Evolutionary conservation across 2,888 invertebrate species (phyloP).

Genomic region (Pachymerium ferrugineum): DNA sequence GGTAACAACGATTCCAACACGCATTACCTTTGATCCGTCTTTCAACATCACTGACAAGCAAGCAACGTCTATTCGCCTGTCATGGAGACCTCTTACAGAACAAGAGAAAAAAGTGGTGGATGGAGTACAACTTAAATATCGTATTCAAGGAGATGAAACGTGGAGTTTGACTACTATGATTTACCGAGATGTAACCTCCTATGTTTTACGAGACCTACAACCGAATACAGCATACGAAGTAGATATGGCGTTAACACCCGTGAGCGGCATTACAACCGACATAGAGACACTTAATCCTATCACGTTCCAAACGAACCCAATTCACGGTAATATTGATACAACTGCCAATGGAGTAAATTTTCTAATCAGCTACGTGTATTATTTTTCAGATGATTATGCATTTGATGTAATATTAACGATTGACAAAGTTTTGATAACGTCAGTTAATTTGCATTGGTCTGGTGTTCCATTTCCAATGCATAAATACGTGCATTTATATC

Average conservation of each 20-base stretch:
- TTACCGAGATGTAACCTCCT: slow-evolving; percentile 71
- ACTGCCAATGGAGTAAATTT: neutral
- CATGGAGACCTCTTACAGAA: slow-evolving; percentile 75
- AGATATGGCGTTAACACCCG: slow-evolving; percentile 75
- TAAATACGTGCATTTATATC: slow-evolving; percentile 81
- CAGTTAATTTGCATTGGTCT: slow-evolving; percentile 72
- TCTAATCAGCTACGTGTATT: neutral
- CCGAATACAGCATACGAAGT: slow-evolving; percentile 75
- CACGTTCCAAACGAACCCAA: slow-evolving; percentile 65
- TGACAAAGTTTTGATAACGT: slow-evolving; percentile 66
- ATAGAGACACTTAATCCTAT: slow-evolving; percentile 65
- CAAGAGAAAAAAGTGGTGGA: slow-evolving; percentile 78
- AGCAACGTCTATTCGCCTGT: slow-evolving; percentile 68
- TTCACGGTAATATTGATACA: slow-evolving; percentile 54
- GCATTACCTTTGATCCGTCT: slow-evolving; percentile 65
- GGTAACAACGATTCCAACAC: slow-evolving; percentile 56
- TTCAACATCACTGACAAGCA: slow-evolving; percentile 68
- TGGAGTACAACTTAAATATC: slow-evolving; percentile 79
- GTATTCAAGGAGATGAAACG: slow-evolving; percentile 64
- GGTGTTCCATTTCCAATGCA: slow-evolving; percentile 84
- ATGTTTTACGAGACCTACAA: slow-evolving; percentile 69
- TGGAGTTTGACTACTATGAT: slow-evolving; percentile 79
- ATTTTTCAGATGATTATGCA: slow-evolving; percentile 65
- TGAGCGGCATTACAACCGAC: slow-evolving; percentile 71
- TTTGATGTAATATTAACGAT: slow-evolving; percentile 74